Evolutionary conservation across 2,113 vertebrate species (phyloP).

Genomic region (Corydoras maculifer): DNA sequence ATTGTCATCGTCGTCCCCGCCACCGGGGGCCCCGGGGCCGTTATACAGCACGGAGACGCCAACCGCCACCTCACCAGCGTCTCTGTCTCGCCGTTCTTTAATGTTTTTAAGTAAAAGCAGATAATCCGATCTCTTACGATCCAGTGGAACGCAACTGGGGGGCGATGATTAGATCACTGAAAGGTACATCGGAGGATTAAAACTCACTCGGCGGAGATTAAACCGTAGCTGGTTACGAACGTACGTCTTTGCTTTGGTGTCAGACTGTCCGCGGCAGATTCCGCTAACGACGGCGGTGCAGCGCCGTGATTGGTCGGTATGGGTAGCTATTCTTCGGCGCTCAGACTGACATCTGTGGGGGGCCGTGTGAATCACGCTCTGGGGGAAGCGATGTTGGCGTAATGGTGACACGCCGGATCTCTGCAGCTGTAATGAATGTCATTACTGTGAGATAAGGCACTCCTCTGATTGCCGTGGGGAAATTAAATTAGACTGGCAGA

Average conservation of each 20-base stretch:
- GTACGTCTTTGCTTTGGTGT: constrained; percentile 9
- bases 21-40: too few relatives aligned
- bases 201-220: too few relatives aligned
- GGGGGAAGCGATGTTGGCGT: constrained; percentile 11
- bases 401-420: constrained; percentile 21
- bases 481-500: constrained; percentile 26
- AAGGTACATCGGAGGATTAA: too few relatives aligned
- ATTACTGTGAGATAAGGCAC: constrained; percentile 28
- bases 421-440: constrained; percentile 26
- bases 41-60: too few relatives aligned
- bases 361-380: not conserved
- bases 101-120: too few relatives aligned
- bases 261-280: constrained; percentile 5
- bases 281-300: constrained; percentile 1
- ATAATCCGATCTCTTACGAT: too few relatives aligned
- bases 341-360: not conserved
- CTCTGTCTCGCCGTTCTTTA: too few relatives aligned
- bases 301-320: not conserved
- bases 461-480: constrained; percentile 11
- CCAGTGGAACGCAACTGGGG: too few relatives aligned
- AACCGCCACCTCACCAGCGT: too few relatives aligned
- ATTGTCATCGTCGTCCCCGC: too few relatives aligned
- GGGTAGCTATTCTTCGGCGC: not conserved
- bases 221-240: too few relatives aligned
- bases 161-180: too few relatives aligned